phyloP scores from a whole-genome alignment of 2,888 invertebrate genomes.

The Pasiphila rectangulata region DNA sequence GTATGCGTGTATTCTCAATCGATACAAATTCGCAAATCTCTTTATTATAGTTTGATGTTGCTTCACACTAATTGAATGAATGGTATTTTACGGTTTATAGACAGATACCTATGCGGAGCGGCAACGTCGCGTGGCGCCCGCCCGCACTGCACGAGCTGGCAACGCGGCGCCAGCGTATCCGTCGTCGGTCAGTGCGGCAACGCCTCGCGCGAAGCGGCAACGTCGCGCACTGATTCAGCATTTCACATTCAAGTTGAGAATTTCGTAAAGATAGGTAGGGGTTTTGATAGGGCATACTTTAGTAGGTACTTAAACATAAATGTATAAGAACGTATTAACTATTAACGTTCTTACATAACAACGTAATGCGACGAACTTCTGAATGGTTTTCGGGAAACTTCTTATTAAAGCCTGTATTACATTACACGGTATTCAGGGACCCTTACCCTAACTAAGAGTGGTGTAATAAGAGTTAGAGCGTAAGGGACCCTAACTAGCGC shows the following conservation, averaged over 20 bases:
- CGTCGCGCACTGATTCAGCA: constrained; percentile 73
- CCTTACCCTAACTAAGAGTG: too few relatives aligned
- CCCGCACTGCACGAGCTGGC: constrained; percentile 64
- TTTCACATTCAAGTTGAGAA: constrained; percentile 43
- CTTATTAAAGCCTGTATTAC: too few relatives aligned
- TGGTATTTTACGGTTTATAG: constrained; percentile 65
- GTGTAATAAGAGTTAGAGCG: too few relatives aligned
- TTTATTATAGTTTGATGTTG: constrained; percentile 47
- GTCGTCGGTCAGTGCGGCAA: constrained; percentile 54
- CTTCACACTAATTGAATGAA: constrained; percentile 66
- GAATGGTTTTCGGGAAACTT: too few relatives aligned
- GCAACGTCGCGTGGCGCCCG: constrained; percentile 67
- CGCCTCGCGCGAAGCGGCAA: constrained; percentile 56
- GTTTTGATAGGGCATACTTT: too few relatives aligned
- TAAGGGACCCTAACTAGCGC: too few relatives aligned
- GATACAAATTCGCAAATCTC: constrained; percentile 43
- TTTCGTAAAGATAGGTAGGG: constrained; percentile 14
- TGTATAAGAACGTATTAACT: too few relatives aligned
- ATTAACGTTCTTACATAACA: too few relatives aligned
- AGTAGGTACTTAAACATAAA: too few relatives aligned
- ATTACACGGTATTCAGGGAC: too few relatives aligned
- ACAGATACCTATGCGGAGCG: constrained; percentile 43
- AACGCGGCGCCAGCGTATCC: constrained; percentile 65
- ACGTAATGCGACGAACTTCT: too few relatives aligned
- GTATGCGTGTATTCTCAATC: constrained; percentile 31